phyloP scores from a whole-genome alignment of 2,888 invertebrate species.

The Stenodera caucasica region DNA sequence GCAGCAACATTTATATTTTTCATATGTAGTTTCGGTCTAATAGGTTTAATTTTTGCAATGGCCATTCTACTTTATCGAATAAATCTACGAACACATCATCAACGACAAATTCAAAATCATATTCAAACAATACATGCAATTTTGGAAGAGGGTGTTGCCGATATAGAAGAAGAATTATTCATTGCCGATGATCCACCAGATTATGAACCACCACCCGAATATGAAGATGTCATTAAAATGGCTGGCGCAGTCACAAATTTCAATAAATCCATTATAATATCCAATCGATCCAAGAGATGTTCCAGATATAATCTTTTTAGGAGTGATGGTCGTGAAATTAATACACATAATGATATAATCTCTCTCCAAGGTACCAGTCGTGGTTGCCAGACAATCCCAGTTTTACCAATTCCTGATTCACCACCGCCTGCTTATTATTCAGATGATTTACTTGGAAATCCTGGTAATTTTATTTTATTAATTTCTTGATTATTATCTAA shows the following conservation, averaged over 20 bases:
- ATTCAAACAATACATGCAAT: conserved; percentile 70
- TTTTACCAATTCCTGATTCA: conserved; percentile 35
- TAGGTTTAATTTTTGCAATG: conserved; percentile 65
- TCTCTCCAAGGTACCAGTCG: conserved; percentile 27
- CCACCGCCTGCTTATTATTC: conserved; percentile 39
- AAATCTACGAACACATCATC: conserved; percentile 64
- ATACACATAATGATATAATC: background rate
- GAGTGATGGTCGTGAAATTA: background rate
- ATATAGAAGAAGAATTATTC: conserved; percentile 56
- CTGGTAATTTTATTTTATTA: too few relatives aligned
- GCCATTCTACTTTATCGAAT: conserved; percentile 66
- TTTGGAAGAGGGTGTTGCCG: conserved; percentile 46
- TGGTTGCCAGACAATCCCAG: conserved; percentile 31
- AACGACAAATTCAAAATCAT: conserved; percentile 66
- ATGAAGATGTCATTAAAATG: conserved; percentile 62
- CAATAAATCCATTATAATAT: background rate
- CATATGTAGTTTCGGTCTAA: conserved; percentile 65
- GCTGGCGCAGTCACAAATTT: conserved; percentile 7
- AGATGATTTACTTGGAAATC: background rate
- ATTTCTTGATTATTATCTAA: background rate
- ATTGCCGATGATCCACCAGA: conserved; percentile 66
- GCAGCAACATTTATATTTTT: conserved; percentile 68
- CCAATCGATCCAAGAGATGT: conserved; percentile 7
- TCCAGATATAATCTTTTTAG: conserved; percentile 6
- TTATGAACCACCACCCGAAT: conserved; percentile 73